Evolutionary conservation across 1,140 invertebrate genomes (phyloP), one percentile per base, ranked within the genome.

Genomic region (Aphelinus atriplicis): DNA sequence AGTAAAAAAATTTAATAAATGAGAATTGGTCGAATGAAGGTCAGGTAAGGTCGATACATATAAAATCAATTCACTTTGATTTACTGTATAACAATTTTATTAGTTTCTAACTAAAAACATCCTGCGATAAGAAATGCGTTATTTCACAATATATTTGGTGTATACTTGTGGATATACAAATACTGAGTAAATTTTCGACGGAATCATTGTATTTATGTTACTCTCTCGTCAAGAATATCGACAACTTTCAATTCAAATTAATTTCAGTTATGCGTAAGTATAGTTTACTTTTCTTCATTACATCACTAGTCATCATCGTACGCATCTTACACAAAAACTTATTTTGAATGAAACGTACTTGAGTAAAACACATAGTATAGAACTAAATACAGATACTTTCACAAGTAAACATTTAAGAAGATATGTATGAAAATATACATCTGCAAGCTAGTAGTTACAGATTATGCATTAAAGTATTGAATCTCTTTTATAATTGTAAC

Each of bases 61-160:
- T 26, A 26, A 26, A 26, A 26, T 26, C 26, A 26, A 26, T 26
- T 26, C 0, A 26, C 26, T 70, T 61, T 6, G 66, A 26, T 73
- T 53, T 56, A 61, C 53, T 48, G 3, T 64, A 61, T 73, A 67
- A 73, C 64, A 73, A 51, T 53, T 53, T 61, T 65, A 72, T 65
- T 60, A 53, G 61, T 66, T 47, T 62, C 71, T 72, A 56, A 58
- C 56, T 66, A 53, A 60, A 2, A 66, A 61, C 48, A 60, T 53
- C 3, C 43, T 60, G 46, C 6, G 45, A 53, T 55, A 53, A 64
- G 48, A 60, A 73, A 65, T 42, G 53, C 26, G 2, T 57, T 66
- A 45, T 48, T 9, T 50, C 51, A 50, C n/a, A 48, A 51, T 47
- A 51, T 10, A 63, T 45, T 62, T 47, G 45, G n/a, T 51, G 55